A percentile compares a stretch with the other conserved stretches of the same genome.
Conservation (phyloP, 1,140 invertebrate species). For the Macrotrachela quadricornifera region DNA sequence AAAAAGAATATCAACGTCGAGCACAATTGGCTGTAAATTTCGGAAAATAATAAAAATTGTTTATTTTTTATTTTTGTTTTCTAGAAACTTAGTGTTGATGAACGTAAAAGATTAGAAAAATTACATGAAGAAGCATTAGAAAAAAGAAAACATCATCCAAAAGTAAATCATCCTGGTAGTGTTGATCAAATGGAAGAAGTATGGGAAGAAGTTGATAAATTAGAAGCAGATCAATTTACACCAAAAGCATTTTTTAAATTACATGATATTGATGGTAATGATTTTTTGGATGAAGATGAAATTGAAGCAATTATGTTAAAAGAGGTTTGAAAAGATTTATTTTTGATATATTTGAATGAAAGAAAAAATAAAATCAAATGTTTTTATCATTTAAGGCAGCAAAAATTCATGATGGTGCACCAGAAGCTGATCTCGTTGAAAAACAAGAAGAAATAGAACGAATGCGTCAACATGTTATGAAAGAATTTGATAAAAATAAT, state of each 20-base stretch:
- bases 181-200: slow-evolving; percentile 87
- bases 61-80: too few species aligned
- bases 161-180: slow-evolving; percentile 53
- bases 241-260: slow-evolving; percentile 88
- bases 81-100: slow-evolving; percentile 35
- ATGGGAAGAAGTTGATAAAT: slow-evolving; percentile 90
- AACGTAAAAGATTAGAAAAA: slow-evolving; percentile 45
- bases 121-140: slow-evolving; percentile 45
- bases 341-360: slow-evolving; percentile 29
- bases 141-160: slow-evolving; percentile 70
- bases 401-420: slow-evolving; percentile 43
- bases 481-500: slow-evolving; percentile 64
- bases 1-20: slow-evolving; percentile 66
- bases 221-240: slow-evolving; percentile 68
- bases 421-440: slow-evolving; percentile 69
- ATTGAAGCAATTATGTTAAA: slow-evolving; percentile 77
- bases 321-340: slow-evolving; percentile 34
- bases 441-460: slow-evolving; percentile 85
- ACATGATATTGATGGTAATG: slow-evolving; percentile 85
- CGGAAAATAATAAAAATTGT: too few species aligned
- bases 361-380: slow-evolving; percentile 52
- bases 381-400: slow-evolving; percentile 52
- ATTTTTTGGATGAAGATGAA: slow-evolving; percentile 75
- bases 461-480: slow-evolving; percentile 90
- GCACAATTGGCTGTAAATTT: slow-evolving; percentile 40